These are phyloP conservation scores for Lapara coniferarum DNA, from an alignment of 2,888 invertebrate species.

Conservation along the genomic window DNA sequence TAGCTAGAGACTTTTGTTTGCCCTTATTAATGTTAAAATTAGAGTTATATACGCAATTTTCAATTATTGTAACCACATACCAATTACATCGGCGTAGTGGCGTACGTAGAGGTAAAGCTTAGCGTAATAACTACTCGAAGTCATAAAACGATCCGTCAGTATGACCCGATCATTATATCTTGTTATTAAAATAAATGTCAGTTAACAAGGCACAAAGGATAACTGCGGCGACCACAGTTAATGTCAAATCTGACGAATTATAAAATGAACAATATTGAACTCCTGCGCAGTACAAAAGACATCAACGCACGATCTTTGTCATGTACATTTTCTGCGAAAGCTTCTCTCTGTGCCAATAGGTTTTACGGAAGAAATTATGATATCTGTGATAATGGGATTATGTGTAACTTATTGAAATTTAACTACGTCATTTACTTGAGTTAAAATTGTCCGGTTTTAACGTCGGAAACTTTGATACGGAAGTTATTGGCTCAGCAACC, in stretches of 20 bases:
- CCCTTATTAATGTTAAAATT: conserved; percentile 9
- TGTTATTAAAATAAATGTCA: conserved; percentile 56
- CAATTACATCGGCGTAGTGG: conserved; percentile 34
- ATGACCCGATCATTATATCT: conserved; percentile 45
- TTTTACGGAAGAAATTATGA: conserved; percentile 6
- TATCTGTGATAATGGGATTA: neutral
- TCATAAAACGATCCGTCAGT: conserved; percentile 46
- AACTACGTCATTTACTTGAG: conserved; percentile 20
- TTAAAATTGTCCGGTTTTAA: conserved; percentile 12
- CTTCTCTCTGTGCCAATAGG: neutral
- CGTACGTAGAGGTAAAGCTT: conserved; percentile 41
- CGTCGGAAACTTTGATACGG: conserved; percentile 17
- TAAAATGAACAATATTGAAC: conserved; percentile 34
- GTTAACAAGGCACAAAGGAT: conserved; percentile 49
- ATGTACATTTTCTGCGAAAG: neutral
- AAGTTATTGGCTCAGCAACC: conserved; percentile 11
- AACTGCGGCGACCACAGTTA: conserved; percentile 40
- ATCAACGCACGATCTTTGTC: conserved; percentile 51
- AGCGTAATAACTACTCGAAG: conserved; percentile 43
- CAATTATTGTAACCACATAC: conserved; percentile 7
- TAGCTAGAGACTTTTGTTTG: neutral
- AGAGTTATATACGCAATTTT: conserved; percentile 21
- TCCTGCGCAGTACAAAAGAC: conserved; percentile 50
- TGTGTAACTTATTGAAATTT: conserved; percentile 16
- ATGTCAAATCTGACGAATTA: conserved; percentile 42